Evolutionary conservation across 2,113 vertebrate genomes (phyloP).

Genomic region (Spea bombifrons): DNA sequence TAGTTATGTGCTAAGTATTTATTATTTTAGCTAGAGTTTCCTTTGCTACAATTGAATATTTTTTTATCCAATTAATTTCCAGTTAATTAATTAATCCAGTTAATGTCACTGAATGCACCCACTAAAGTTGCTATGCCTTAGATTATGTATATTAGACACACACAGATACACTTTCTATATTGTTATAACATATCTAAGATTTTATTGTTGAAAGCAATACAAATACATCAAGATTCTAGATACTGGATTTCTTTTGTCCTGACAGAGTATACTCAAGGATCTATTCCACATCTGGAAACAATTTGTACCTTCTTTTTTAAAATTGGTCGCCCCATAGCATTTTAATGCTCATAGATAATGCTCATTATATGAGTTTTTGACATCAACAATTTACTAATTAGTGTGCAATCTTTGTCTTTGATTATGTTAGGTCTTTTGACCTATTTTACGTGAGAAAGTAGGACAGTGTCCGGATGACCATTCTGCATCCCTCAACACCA

Average conservation of each 20-base stretch:
- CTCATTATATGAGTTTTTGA: neutral
- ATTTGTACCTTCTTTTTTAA: slow-evolving; percentile 32
- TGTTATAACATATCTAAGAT: neutral
- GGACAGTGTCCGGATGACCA: slow-evolving; percentile 68
- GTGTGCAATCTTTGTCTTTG: slow-evolving; percentile 65
- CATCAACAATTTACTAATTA: slow-evolving; percentile 64
- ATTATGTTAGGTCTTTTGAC: slow-evolving; percentile 71
- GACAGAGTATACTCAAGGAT: neutral
- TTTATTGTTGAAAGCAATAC: too few species aligned
- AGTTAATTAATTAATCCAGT: neutral
- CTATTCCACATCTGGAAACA: slow-evolving; percentile 1
- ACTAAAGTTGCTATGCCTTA: neutral
- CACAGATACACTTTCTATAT: neutral
- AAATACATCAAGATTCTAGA: too few species aligned
- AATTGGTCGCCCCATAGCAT: slow-evolving; percentile 25
- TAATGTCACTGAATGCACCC: neutral
- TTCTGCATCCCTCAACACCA: slow-evolving; percentile 63
- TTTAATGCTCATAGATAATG: slow-evolving; percentile 48
- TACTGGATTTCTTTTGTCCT: neutral
- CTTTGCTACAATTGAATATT: neutral
- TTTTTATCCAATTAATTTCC: neutral
- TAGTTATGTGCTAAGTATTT: neutral
- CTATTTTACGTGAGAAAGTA: slow-evolving; percentile 75
- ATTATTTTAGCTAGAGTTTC: neutral
- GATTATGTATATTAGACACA: neutral